phyloP scores from a whole-genome alignment of 2,113 vertebrate genomes.

The Aldabrachelys gigantea region DNA sequence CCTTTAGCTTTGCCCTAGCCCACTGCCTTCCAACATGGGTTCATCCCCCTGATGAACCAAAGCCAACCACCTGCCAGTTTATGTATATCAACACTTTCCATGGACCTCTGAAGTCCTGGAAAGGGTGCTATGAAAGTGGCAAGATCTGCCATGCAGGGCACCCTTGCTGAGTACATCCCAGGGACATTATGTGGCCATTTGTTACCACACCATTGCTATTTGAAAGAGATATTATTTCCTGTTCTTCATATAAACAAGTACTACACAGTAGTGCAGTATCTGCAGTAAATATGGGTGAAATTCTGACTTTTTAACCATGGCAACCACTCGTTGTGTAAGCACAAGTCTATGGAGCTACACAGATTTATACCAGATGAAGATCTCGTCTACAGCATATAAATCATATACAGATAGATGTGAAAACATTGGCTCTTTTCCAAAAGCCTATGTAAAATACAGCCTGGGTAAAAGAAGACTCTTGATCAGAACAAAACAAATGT shows the following conservation, averaged over 20 bases:
- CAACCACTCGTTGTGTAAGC: rapidly evolving
- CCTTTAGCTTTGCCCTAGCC: not conserved
- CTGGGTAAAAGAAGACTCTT: not conserved
- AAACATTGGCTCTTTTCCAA: not conserved
- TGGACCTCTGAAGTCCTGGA: not conserved
- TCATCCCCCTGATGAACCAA: not conserved
- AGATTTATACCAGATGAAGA: not conserved
- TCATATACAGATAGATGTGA: not conserved
- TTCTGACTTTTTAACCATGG: not conserved
- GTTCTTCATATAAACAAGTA: not conserved
- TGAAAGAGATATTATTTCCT: not conserved
- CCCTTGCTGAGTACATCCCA: not conserved
- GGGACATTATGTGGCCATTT: not conserved
- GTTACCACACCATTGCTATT: not conserved
- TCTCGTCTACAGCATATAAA: not conserved
- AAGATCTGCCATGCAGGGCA: not conserved
- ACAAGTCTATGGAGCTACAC: not conserved
- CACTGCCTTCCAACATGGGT: not conserved
- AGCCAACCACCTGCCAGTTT: not conserved
- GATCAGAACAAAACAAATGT: not conserved
- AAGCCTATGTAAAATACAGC: not conserved
- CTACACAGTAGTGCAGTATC: rapidly evolving
- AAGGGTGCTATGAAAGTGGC: not conserved
- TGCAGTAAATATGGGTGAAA: not conserved
- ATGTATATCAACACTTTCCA: not conserved